Evolutionary conservation across 2,888 invertebrate genomes (phyloP).

Genomic region (Netelia inedita): DNA sequence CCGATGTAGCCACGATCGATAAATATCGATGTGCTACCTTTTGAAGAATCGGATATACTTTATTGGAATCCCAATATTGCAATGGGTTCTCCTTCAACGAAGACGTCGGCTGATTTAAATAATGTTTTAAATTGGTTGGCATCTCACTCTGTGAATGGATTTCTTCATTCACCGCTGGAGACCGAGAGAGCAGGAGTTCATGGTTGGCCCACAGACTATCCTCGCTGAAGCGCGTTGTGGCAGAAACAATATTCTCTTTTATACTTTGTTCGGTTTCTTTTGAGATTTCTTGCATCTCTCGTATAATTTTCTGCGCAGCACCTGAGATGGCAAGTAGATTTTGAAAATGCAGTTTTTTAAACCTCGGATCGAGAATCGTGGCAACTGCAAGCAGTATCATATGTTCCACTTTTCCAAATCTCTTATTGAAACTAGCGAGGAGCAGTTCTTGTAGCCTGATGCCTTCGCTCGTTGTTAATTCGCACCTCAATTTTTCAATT

Average conservation of each 20-base stretch:
- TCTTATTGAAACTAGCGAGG: constrained; percentile 8
- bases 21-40: constrained; percentile 17
- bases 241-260: constrained; percentile 7
- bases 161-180: background rate
- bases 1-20: constrained; percentile 30
- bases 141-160: background rate
- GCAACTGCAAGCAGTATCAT: constrained; percentile 28
- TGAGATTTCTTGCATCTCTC: constrained; percentile 12
- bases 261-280: background rate
- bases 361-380: constrained; percentile 52
- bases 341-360: constrained; percentile 34
- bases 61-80: constrained; percentile 33
- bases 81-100: constrained; percentile 22
- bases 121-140: constrained; percentile 41
- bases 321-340: background rate
- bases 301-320: constrained; percentile 12
- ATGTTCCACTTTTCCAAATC: constrained; percentile 29
- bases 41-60: too few relatives aligned
- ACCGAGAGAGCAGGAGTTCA: constrained; percentile 12
- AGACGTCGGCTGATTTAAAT: constrained; percentile 29
- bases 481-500: constrained; percentile 17
- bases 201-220: constrained; percentile 40
- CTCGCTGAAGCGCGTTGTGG: background rate
- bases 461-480: background rate
- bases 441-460: constrained; percentile 35